phyloP scores from a whole-genome alignment of 2,888 invertebrate genomes.

The Saturnia pavonia region DNA sequence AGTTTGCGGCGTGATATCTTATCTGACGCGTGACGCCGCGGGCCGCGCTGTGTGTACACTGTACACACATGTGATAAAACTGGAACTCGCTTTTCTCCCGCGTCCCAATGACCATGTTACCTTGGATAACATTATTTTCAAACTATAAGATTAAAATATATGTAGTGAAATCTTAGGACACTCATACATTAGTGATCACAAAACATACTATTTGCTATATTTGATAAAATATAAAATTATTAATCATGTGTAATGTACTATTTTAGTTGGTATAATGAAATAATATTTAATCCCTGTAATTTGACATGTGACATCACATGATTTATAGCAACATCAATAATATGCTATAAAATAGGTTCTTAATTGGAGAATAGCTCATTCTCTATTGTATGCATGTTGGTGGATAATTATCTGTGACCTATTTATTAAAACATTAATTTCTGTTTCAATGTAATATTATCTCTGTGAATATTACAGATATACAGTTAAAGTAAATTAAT shows the following conservation, averaged over 20 bases:
- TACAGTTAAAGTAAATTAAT: no score
- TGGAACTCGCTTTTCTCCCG: constrained; percentile 40
- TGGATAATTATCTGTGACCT: background rate
- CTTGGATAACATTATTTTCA: constrained; percentile 23
- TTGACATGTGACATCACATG: background rate
- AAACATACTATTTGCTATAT: background rate
- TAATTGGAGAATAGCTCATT: background rate
- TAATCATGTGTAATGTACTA: background rate
- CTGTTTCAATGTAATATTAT: background rate
- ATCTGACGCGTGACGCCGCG: constrained; percentile 41
- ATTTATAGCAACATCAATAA: background rate
- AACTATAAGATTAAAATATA: background rate
- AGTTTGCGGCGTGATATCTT: constrained; percentile 49
- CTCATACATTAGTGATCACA: background rate
- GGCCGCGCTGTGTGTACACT: constrained; percentile 45
- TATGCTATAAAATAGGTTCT: background rate
- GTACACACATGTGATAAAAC: constrained; percentile 51
- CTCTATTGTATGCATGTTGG: background rate
- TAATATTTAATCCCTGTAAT: background rate
- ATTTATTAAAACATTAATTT: constrained; percentile 1
- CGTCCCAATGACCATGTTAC: constrained; percentile 24
- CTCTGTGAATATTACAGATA: background rate
- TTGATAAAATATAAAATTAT: background rate
- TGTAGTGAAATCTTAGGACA: background rate
- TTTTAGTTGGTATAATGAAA: background rate